Base-by-base conservation (phyloP, 2,797 vertebrate genomes). In the Myotis pilosus region DNA sequence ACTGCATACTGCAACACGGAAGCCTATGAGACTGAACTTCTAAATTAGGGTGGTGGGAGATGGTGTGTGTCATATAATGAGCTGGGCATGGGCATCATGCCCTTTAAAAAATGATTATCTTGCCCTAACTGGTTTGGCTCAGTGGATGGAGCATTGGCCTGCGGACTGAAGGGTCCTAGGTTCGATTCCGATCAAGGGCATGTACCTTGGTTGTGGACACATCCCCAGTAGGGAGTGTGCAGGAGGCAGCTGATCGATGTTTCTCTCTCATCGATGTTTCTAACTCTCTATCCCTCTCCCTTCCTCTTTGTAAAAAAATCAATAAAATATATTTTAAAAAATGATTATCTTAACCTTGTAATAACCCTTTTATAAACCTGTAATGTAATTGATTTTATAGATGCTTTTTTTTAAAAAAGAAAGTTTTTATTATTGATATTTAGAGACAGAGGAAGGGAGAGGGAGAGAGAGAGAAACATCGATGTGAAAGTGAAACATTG, bases 1-100 rank as follows among this genome's bases (percentile, higher is more conserved):
- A 25, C 3, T 20, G 38, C 8, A 38, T 2, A 13, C 25, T 9
- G 71, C n/a, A 41, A n/a, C 12, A 33, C 0, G 3, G n/a, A 19
- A 76, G 2, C 30, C 36, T 23, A 16, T 2, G n/a, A 78, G 49
- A 74, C 38, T 66, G 30, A 28, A 38, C 30, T 84, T 16, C 38
- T 0, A 8, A 89, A 60, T 82, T n/a, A 47, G 19, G 23, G 30
- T 7, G 16, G 33, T n/a, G 5, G 25, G 82, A 90, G 30, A 75
- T 17, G 33, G 16, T 8, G 28, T 3, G 0, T 47, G 19, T 51
- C 53, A 64, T 15, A 38, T 25, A 81, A 84, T 47, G 28, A 80
- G n/a, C 19, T 22, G 11, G 8, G 25, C 20, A 71, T 1, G 0
- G 47, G 17, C 3, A 2, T 53, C 71, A 75, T 7, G 19, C 12